Evolutionary conservation across 1,140 invertebrate genomes (phyloP), one percentile per base, ranked within the genome.

Genomic region (Zaprionus ornatus): DNA sequence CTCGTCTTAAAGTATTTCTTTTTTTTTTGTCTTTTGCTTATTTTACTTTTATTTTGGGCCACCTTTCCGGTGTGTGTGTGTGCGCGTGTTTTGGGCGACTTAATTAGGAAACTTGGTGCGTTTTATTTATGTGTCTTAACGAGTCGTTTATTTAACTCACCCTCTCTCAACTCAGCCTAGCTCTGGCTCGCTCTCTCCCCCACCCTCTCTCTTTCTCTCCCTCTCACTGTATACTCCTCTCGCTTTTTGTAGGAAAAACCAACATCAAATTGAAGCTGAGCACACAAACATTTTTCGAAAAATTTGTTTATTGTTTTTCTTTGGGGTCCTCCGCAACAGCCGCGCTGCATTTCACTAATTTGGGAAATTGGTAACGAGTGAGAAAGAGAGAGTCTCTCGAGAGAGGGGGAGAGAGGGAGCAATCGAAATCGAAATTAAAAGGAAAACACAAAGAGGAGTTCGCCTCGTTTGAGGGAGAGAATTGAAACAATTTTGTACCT

Each of bases 101-200:
- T 87, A 87, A 87, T 87, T 87, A 87, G 83, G 81, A 80, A 88
- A 87, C 77, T 85, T 88, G 77, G 70, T 80, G 83, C 84, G 42
- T 88, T 83, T 87, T 87, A 87, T 87, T 87, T 87, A 87, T 87
- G 83, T 83, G 80, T 87, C 84, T 87, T 83, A 87, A 88, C 83
- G 84, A 87, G 80, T 87, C 83, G 83, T 87, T 87, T 88, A 83
- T 87, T 87, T 77, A 86, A 77, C 82, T 70, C 82, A 86, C 68
- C 76, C 82, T 61, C 78, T 37, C 78, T 37, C 52, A 17, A n/a
- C 45, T 48, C 45, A 17, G 37, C 37, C 25, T 45, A 3, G 35
- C 40, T 32, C 12, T 4, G 40, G n/a, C 57, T 25, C 37, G 23
- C 48, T 45, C 12, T 0, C 37, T 25, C 40, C 7, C 66, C 27